A percentile compares a stretch with the other conserved stretches of the same genome.
These are phyloP conservation scores for Camponotus vicinus DNA, from an alignment of 1,140 invertebrate genomes.

Conservation along the genomic window DNA sequence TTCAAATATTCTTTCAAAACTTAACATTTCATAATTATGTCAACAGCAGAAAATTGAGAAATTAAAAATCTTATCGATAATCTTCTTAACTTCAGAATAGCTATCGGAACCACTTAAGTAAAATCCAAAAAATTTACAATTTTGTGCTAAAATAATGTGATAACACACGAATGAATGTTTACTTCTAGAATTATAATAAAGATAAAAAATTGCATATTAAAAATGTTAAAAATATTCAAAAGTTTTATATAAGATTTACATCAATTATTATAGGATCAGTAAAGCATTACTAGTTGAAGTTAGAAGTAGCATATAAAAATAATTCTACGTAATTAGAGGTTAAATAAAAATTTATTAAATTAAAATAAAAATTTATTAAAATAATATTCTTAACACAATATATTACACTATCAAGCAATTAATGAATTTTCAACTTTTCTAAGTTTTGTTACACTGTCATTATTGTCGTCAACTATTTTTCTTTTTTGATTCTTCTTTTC, in stretches of 20 bases:
- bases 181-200: constrained; percentile 88
- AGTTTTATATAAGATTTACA: background rate
- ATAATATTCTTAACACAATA: background rate
- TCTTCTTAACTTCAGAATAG: constrained; percentile 88
- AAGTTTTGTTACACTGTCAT: constrained; percentile 75
- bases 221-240: background rate
- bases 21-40: constrained; percentile 75
- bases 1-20: constrained; percentile 71
- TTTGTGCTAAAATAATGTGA: constrained; percentile 91
- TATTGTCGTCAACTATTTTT: constrained; percentile 84
- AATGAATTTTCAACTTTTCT: constrained; percentile 55
- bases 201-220: constrained; percentile 64
- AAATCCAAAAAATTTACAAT: constrained; percentile 86
- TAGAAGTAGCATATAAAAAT: constrained; percentile 63
- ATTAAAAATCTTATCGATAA: constrained; percentile 86
- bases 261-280: constrained; percentile 85
- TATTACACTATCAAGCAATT: background rate
- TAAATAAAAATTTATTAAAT: constrained; percentile 51
- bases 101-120: constrained; percentile 87
- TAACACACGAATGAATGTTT: constrained; percentile 89
- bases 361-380: constrained; percentile 47
- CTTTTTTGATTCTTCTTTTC: constrained; percentile 89
- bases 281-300: constrained; percentile 87
- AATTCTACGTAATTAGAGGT: constrained; percentile 28
- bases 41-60: constrained; percentile 60